Evolutionary conservation across 2,888 invertebrate genomes (phyloP).

Genomic region (Ochropacha duplaris): DNA sequence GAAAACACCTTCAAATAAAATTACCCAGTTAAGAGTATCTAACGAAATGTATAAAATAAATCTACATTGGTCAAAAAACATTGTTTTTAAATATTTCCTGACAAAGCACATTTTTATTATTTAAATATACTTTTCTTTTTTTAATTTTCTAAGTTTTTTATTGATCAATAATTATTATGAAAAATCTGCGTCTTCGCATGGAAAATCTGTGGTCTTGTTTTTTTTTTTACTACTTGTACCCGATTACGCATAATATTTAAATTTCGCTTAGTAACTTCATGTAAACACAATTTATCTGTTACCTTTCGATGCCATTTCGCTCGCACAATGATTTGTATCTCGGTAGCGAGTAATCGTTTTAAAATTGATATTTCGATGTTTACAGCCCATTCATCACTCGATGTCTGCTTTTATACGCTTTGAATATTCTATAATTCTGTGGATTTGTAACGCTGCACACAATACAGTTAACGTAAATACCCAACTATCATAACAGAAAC

Average conservation of each 20-base stretch:
- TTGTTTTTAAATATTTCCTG: no score
- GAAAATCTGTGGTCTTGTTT: no score
- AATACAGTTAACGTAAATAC: neutral
- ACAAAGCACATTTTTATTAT: no score
- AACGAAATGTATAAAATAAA: no score
- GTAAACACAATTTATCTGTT: conserved; percentile 8
- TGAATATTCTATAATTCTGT: neutral
- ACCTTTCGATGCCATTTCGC: conserved; percentile 3
- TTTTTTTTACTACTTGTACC: neutral
- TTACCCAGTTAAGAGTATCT: no score
- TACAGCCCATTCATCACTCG: conserved; percentile 23
- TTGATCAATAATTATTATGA: no score
- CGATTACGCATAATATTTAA: neutral
- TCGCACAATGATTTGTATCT: conserved; percentile 13
- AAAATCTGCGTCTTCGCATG: no score
- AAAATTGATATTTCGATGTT: conserved; percentile 22
- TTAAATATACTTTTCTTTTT: no score
- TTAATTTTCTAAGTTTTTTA: no score
- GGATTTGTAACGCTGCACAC: neutral
- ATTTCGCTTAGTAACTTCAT: conserved; percentile 4
- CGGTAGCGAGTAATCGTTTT: conserved; percentile 21
- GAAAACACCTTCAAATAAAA: no score
- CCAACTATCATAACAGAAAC: no score
- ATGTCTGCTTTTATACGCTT: conserved; percentile 6
- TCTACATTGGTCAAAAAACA: no score